phyloP scores from a whole-genome alignment of 1,140 invertebrate species.

The Meloidogyne hapla region DNA sequence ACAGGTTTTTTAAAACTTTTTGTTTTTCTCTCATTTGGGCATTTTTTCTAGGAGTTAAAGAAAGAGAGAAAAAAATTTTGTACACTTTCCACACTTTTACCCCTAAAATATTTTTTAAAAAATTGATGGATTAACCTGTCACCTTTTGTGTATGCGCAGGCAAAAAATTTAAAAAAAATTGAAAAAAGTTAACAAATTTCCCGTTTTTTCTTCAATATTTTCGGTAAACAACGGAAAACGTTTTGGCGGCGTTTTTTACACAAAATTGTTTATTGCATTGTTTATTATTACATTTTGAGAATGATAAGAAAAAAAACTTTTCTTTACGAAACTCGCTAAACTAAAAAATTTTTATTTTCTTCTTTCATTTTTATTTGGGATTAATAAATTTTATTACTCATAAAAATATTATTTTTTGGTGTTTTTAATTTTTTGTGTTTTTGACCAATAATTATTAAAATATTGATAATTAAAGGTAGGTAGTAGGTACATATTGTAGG shows the following conservation, averaged over 20 bases:
- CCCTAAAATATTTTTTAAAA: not conserved
- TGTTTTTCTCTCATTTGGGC: not conserved
- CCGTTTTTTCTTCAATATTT: not conserved
- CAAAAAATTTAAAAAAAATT: too few relatives aligned
- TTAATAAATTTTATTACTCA: too few relatives aligned
- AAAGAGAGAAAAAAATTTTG: not conserved
- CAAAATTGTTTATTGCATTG: not conserved
- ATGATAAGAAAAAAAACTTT: not conserved
- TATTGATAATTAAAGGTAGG: too few relatives aligned
- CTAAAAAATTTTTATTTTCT: slow-evolving; percentile 1
- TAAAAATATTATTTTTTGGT: too few relatives aligned
- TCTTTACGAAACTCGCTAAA: not conserved
- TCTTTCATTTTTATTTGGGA: not conserved
- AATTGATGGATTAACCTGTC: slow-evolving; percentile 2
- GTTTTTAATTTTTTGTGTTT: too few relatives aligned
- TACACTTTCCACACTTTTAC: not conserved
- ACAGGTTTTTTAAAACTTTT: not conserved
- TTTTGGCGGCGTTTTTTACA: not conserved
- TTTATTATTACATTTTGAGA: not conserved
- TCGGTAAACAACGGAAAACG: not conserved
- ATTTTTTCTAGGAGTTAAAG: not conserved
- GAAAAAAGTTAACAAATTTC: not conserved
- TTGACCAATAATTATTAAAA: too few relatives aligned
- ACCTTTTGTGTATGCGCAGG: not conserved
- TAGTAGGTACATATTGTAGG: too few relatives aligned